Base-by-base conservation (phyloP, 2,113 vertebrate species). In the Corythornis vintsioides region DNA sequence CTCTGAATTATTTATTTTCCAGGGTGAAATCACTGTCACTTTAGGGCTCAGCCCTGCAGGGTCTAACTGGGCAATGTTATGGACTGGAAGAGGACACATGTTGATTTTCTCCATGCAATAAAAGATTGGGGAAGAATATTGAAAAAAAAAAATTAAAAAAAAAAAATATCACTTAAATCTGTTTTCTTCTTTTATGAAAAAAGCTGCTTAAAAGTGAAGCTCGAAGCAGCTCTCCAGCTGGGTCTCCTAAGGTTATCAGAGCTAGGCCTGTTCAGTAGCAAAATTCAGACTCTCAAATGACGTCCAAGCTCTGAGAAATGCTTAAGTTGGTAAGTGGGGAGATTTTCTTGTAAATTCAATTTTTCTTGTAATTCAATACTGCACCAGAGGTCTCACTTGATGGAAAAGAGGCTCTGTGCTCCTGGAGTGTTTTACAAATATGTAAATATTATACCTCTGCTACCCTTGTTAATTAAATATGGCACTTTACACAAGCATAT, bases 401-500 rank as follows among this genome's bases (percentile, higher is more conserved):
- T 77, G 87, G 92, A 83, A 95, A 95, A 92, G 92, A 95, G 84
- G 43, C 82, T 87, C 89, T 88, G 64, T 72, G 84, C 85, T 92
- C 67, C 87, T 91, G 89, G 92, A 93, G 84, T 92, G 92, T 71
- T 93, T 95, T 95, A 93, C 94, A 95, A 91, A 94, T 92, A 95
- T 91, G 91, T 93, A 94, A 93, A 96, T 95, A 95, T 88, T 92
- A 87, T 86, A 96, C 85, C 92, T 93, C 89, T 82, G 83, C 75
- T 93, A 83, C 87, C 79, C 64, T 53, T 74, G 91, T 48, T 96
- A 96, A 96, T 96, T 94, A 95, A 96, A 92, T 91, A 93, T 67
- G 75, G 91, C 92, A 95, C 89, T 94, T 94, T 88, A 71, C 82
- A 77, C 95, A 89, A 89, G 89, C 75, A 93, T 83, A 92, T 89